These are phyloP conservation scores for Serripes groenlandicus DNA, from an alignment of 2,888 invertebrate genomes.

Conservation along the genomic window DNA sequence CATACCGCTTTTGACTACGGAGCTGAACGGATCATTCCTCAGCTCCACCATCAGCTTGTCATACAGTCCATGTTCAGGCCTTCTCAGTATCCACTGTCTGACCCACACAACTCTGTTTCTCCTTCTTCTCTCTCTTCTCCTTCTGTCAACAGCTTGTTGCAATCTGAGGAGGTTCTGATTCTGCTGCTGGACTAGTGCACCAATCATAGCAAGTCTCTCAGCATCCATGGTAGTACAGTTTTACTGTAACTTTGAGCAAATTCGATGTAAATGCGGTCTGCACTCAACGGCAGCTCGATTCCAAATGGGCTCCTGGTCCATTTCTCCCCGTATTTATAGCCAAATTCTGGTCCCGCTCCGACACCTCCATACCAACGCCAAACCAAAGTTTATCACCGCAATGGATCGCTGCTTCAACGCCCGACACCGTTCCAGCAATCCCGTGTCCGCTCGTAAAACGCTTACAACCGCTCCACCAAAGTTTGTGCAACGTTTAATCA, in stretches of 20 bases:
- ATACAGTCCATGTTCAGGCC: no score
- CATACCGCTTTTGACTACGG: constrained; percentile 17
- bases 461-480: no score
- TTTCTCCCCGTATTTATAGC: not conserved
- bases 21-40: constrained; percentile 15
- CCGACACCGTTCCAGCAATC: constrained; percentile 14
- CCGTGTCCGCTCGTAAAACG: constrained; percentile 17
- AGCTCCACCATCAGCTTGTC: no score
- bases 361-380: no score
- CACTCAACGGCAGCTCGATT: not conserved
- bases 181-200: not conserved
- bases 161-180: no score
- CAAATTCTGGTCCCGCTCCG: no score
- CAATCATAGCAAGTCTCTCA: not conserved
- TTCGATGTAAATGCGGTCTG: not conserved
- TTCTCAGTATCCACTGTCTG: no score
- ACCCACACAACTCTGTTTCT: no score
- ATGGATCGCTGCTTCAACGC: constrained; percentile 20
- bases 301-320: not conserved
- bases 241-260: no score
- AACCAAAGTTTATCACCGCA: constrained; percentile 10
- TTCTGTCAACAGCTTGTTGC: no score
- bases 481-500: constrained; percentile 4
- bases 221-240: not conserved
- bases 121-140: no score